Evolutionary conservation across 2,797 vertebrate species (phyloP).

Genomic region (Gambusia yucatana): DNA sequence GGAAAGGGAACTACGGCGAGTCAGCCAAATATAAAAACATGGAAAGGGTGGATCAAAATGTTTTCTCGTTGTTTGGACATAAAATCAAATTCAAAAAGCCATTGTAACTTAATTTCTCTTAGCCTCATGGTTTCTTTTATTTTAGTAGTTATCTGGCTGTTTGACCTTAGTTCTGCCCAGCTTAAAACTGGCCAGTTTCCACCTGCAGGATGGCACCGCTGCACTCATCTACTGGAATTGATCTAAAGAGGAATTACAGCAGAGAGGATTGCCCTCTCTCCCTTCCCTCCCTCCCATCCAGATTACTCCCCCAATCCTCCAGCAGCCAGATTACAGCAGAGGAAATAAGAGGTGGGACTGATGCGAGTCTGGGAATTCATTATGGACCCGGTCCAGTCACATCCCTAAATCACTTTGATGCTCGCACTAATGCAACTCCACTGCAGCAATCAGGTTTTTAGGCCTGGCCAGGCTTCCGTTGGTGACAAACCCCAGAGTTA

Average conservation of each 20-base stretch:
- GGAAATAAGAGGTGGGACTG: constrained; percentile 70
- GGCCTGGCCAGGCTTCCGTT: constrained; percentile 15
- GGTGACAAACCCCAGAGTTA: not conserved
- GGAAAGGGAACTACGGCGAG: not conserved
- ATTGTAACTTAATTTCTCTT: not conserved
- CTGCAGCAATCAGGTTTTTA: constrained; percentile 30
- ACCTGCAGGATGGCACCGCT: constrained; percentile 4
- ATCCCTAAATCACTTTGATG: constrained; percentile 40
- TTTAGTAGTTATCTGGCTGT: not conserved
- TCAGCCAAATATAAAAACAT: not conserved
- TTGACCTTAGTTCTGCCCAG: not conserved
- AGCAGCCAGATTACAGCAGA: constrained; percentile 67
- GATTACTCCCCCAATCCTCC: constrained; percentile 72
- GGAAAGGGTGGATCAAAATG: not conserved
- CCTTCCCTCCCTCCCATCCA: constrained; percentile 36
- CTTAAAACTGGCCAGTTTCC: not conserved
- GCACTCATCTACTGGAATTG: constrained; percentile 20
- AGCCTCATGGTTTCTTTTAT: not conserved
- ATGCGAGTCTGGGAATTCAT: constrained; percentile 65
- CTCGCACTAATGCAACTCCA: constrained; percentile 19
- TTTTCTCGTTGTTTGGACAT: not conserved
- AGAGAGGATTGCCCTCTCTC: constrained; percentile 51
- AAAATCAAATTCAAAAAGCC: not conserved
- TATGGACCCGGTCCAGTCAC: constrained; percentile 64
- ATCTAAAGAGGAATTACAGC: constrained; percentile 25